Conservation (phyloP, 2,797 vertebrate genomes). For the Cottoperca gobio region DNA sequence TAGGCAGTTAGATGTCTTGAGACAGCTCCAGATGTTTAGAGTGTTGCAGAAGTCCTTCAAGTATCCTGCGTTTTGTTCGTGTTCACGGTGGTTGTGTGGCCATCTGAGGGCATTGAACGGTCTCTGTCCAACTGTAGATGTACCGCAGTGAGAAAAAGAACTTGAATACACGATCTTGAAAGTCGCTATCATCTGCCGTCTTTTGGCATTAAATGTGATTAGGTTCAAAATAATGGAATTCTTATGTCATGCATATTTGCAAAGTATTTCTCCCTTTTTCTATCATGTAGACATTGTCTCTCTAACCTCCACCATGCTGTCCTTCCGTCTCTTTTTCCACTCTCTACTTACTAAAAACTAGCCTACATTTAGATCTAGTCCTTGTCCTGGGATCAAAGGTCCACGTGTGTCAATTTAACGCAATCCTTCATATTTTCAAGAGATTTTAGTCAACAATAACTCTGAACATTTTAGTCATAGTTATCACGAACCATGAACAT, state of each 20-base stretch:
- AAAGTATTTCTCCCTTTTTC: neutral
- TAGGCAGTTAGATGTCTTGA: conserved; percentile 7
- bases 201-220: conserved; percentile 3
- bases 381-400: conserved; percentile 9
- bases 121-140: conserved; percentile 1
- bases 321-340: neutral
- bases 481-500: neutral
- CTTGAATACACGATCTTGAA: conserved; percentile 3
- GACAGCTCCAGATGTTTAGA: conserved; percentile 29
- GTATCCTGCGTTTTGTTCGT: conserved; percentile 9
- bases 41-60: conserved; percentile 51
- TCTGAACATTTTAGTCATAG: neutral
- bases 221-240: neutral
- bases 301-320: neutral
- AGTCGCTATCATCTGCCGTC: neutral
- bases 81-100: conserved; percentile 2
- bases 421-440: neutral
- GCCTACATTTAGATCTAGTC: conserved; percentile 23
- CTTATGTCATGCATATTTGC: neutral
- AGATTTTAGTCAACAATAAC: neutral
- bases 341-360: neutral
- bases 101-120: conserved; percentile 22
- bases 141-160: conserved; percentile 20
- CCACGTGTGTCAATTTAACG: neutral
- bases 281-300: neutral